phyloP scores from a whole-genome alignment of 1,140 invertebrate genomes.

The Zaprionus ghesquierei region DNA sequence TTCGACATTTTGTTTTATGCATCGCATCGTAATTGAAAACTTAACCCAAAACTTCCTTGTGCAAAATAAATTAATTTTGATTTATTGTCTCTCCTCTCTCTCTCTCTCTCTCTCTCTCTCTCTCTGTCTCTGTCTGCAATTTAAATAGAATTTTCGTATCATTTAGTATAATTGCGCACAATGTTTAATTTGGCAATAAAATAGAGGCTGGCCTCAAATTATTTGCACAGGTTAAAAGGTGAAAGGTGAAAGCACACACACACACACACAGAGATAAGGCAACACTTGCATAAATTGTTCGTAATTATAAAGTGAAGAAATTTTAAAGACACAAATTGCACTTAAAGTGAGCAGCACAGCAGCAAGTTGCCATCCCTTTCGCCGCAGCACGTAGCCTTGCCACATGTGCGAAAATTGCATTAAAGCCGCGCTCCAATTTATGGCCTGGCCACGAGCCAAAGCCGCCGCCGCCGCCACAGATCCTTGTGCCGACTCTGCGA shows the following conservation, averaged over 20 bases:
- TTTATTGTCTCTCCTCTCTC: conserved; percentile 48
- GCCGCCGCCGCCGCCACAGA: conserved; percentile 49
- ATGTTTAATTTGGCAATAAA: conserved; percentile 44
- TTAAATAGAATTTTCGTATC: conserved; percentile 29
- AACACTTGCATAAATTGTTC: not conserved
- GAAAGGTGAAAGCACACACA: not conserved
- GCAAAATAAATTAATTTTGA: conserved; percentile 59
- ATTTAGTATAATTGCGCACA: conserved; percentile 52
- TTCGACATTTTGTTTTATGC: conserved; percentile 55
- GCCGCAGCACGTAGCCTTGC: conserved; percentile 40
- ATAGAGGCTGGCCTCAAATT: conserved; percentile 18
- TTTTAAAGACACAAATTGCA: not conserved
- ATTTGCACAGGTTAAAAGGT: not conserved
- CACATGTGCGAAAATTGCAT: conserved; percentile 56
- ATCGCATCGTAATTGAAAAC: conserved; percentile 64
- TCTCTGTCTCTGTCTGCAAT: conserved; percentile 1
- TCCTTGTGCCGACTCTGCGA: not conserved
- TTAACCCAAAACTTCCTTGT: conserved; percentile 38
- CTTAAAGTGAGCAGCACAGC: not conserved
- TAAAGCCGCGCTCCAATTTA: conserved; percentile 75
- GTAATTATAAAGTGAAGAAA: not conserved
- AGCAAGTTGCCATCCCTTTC: conserved; percentile 21
- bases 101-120: not conserved
- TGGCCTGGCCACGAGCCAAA: conserved; percentile 24
- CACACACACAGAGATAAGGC: not conserved